Base-by-base conservation (phyloP, 2,888 invertebrate species). In the Eupithecia vulgata region DNA sequence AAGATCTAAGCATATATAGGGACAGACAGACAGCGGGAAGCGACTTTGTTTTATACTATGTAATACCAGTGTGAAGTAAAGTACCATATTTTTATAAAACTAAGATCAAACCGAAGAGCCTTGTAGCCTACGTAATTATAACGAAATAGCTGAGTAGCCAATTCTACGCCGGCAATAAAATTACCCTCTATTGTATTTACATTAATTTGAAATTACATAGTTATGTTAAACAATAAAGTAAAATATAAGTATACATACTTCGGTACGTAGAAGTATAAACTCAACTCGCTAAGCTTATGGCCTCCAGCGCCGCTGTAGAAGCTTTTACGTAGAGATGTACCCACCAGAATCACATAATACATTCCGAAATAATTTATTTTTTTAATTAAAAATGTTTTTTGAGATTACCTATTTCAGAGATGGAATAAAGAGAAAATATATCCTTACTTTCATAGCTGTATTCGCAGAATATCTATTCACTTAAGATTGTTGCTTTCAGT, bases 301-400 rank as follows among this genome's bases (percentile, higher is more conserved):
- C 73, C 69, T 61, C 52, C 66, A 59, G 66, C 35, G 35, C 35
- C 66, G 30, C 69, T 69, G 61, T 37, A 8, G 61, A 15, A 1
- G 59, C 30, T 25, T 59, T 48, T 30, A 1, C 30, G 69, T 73
- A 69, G 69, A 66, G 61, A 73, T 69, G 68, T 73, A 59, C 59
- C 30, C 30, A 30, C 57, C 57, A 30, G 59, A 6, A 30, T 59
- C 30, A 15, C 1, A 48, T n/a, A 21, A 52, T n/a, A 52, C 8
- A 21, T 21, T 52, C 52, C 52, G 52, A 52, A 52, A 21, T 8
- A 21, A 21, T 21, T 21, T 21, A 52, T 52, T 21, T 52, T 52
- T 52, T 21, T 52, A 52, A 52, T 52, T 21, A 52, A 21, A 10
- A 52, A 52, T 21, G 52, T 52, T 52, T n/a, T 52, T 12, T 21